Evolutionary conservation across 2,888 invertebrate species (phyloP).

Genomic region (Drosophila rellima): DNA sequence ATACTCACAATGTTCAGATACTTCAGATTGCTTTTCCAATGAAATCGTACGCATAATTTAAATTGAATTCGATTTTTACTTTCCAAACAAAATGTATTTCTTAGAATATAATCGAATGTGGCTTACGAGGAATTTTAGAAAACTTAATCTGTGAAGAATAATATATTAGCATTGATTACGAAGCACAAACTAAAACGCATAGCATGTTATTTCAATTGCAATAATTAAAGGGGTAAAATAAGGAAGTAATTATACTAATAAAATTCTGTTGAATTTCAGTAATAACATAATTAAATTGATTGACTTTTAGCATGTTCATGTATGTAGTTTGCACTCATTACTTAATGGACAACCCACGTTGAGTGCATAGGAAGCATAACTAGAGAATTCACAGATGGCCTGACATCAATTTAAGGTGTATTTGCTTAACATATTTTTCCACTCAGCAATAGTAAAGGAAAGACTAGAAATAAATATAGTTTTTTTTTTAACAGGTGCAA

Average conservation of each 20-base stretch:
- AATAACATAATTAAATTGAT: neutral
- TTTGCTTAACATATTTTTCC: slow-evolving; percentile 59
- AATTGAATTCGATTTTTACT: neutral
- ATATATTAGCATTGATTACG: neutral
- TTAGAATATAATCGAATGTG: too few relatives aligned
- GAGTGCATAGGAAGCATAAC: slow-evolving; percentile 3
- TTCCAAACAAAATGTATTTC: neutral
- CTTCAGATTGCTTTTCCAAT: neutral
- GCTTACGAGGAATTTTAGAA: too few relatives aligned
- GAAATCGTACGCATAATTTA: neutral
- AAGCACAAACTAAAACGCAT: neutral
- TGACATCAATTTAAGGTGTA: slow-evolving; percentile 9
- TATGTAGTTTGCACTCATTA: slow-evolving; percentile 14
- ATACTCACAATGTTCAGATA: neutral
- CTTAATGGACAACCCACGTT: slow-evolving; percentile 17
- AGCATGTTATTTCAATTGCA: neutral
- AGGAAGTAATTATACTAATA: neutral
- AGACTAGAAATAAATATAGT: neutral
- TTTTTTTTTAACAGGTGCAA: slow-evolving; percentile 7
- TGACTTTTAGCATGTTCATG: neutral
- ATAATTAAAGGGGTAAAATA: neutral
- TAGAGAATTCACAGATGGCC: slow-evolving; percentile 10
- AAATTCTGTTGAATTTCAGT: neutral
- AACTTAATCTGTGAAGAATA: too few relatives aligned
- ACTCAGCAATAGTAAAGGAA: slow-evolving; percentile 39